Conservation (phyloP, 2,797 vertebrate species). For the Falco peregrinus region DNA sequence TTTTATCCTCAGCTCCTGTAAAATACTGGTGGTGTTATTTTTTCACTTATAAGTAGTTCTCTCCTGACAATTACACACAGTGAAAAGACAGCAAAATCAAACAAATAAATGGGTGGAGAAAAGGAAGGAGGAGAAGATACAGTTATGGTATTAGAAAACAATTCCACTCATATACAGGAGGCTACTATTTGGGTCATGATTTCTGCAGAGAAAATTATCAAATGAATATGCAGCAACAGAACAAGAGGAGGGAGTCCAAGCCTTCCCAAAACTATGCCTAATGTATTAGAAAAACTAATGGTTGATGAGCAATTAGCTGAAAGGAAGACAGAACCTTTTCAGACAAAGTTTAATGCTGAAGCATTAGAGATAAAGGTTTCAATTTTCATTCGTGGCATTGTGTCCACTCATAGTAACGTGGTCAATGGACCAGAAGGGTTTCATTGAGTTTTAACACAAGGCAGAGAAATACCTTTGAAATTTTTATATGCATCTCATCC, state of each 20-base stretch:
- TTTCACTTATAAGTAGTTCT: neutral
- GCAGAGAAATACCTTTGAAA: conserved; percentile 29
- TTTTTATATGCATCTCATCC: neutral
- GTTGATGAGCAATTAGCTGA: neutral
- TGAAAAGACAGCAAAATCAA: neutral
- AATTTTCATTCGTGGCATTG: neutral
- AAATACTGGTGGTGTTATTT: neutral
- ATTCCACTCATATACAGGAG: neutral
- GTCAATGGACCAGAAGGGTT: conserved; percentile 55
- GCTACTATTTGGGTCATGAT: neutral
- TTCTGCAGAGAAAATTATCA: neutral
- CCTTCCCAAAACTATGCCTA: neutral
- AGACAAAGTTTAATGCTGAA: neutral
- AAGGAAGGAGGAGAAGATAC: neutral
- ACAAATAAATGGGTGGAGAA: neutral
- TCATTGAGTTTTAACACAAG: conserved; percentile 22
- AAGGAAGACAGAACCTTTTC: neutral
- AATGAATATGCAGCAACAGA: neutral
- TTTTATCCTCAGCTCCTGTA: neutral
- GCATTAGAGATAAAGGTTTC: neutral
- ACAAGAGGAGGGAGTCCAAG: neutral
- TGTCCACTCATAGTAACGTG: neutral
- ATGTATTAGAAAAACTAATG: conserved; percentile 26
- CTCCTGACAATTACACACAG: neutral
- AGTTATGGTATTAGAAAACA: neutral